Evolutionary conservation across 2,888 invertebrate genomes (phyloP).

Genomic region (Nemoura dubitans): DNA sequence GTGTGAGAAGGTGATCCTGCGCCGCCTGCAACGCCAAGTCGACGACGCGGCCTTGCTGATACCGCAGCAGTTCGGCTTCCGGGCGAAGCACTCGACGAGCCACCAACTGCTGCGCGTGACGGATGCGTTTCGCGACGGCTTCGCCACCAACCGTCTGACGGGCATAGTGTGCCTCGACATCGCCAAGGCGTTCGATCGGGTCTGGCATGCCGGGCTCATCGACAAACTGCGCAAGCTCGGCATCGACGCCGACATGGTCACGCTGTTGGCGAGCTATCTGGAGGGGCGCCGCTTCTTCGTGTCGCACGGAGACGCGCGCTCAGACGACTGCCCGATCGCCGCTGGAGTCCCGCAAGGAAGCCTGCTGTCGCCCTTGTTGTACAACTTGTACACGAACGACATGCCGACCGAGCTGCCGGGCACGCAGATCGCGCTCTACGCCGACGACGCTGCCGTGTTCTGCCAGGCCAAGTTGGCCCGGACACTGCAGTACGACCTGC

Average conservation of each 20-base stretch:
- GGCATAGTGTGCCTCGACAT: slow-evolving; percentile 36
- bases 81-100: slow-evolving; percentile 3
- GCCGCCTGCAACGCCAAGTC: slow-evolving; percentile 48
- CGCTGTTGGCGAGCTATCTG: no score
- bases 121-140: neutral
- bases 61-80: slow-evolving; percentile 41
- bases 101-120: slow-evolving; percentile 21
- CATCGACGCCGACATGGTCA: no score
- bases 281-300: no score
- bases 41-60: neutral
- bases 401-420: slow-evolving; percentile 47
- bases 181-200: slow-evolving; percentile 22
- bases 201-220: slow-evolving; percentile 37
- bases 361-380: slow-evolving; percentile 52
- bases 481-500: slow-evolving; percentile 27
- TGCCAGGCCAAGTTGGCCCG: no score
- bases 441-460: no score
- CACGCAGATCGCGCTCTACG: slow-evolving; percentile 46
- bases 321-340: slow-evolving; percentile 44
- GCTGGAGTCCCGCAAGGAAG: slow-evolving; percentile 55
- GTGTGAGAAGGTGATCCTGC: slow-evolving; percentile 51
- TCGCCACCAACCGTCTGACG: neutral
- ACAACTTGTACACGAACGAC: slow-evolving; percentile 52
- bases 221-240: slow-evolving; percentile 45
- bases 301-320: no score